These are phyloP conservation scores for Bujurquina vittata DNA, from an alignment of 2,113 vertebrate genomes.

Conservation along the genomic window DNA sequence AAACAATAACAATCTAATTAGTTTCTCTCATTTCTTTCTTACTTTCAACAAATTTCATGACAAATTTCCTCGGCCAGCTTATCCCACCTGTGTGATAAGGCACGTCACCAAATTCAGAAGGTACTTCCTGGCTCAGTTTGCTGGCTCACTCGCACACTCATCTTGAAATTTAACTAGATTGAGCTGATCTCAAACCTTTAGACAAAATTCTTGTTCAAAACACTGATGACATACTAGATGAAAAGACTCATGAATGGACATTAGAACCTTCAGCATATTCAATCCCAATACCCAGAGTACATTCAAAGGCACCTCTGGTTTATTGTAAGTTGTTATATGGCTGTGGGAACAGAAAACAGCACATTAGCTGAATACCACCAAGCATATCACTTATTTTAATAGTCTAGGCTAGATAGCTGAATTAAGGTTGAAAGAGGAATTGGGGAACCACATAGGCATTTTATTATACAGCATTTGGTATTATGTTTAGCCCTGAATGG, in stretches of 20 bases:
- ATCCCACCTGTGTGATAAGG: no score
- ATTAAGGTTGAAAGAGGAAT: conserved; percentile 59
- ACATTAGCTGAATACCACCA: conserved; percentile 58
- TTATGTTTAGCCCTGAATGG: conserved; percentile 33
- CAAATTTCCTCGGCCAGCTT: no score
- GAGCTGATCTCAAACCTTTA: conserved; percentile 22
- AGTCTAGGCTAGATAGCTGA: conserved; percentile 63
- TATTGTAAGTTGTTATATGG: conserved; percentile 51
- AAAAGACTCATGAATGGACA: conserved; percentile 13
- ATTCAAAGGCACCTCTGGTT: conserved; percentile 26
- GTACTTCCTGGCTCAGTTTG: no score
- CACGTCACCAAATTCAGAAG: no score
- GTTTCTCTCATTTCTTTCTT: no score
- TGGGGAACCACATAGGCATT: conserved; percentile 39
- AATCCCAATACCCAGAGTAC: conserved; percentile 37
- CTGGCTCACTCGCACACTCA: background rate
- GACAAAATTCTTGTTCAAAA: conserved; percentile 1
- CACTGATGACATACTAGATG: conserved; percentile 23
- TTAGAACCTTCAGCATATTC: conserved; percentile 42
- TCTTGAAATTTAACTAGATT: conserved; percentile 30
- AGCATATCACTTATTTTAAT: conserved; percentile 69
- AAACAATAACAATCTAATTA: no score
- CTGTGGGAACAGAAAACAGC: conserved; percentile 55
- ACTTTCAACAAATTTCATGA: no score
- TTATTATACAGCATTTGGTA: conserved; percentile 48